phyloP scores from a whole-genome alignment of 2,113 vertebrate genomes.

The Holacanthus passer region DNA sequence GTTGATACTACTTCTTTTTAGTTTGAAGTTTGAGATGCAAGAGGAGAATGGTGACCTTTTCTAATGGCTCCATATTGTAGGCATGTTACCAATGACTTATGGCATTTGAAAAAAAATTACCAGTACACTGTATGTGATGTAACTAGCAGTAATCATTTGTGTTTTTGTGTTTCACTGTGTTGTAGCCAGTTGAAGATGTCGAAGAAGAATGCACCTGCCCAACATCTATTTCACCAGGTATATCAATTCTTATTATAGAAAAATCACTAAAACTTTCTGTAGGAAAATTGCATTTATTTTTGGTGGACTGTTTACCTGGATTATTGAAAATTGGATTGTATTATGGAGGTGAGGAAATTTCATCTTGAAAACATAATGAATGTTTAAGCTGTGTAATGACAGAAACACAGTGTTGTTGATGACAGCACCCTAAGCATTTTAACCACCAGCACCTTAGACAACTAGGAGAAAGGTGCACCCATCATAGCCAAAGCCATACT shows the following conservation, averaged over 20 bases:
- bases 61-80: not conserved
- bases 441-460: too few species aligned
- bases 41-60: not conserved
- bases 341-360: not conserved
- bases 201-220: slow-evolving; percentile 78
- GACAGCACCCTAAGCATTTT: too few species aligned
- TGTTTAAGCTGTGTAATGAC: not conserved
- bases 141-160: not conserved
- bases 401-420: not conserved
- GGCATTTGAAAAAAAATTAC: not conserved
- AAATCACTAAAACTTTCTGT: not conserved
- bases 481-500: not conserved
- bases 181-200: slow-evolving; percentile 85
- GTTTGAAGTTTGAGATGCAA: not conserved
- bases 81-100: not conserved
- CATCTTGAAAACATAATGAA: not conserved
- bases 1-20: too few species aligned
- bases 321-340: not conserved
- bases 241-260: not conserved
- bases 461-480: too few species aligned
- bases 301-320: not conserved
- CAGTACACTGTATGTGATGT: not conserved
- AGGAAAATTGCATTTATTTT: not conserved
- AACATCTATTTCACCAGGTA: slow-evolving; percentile 82
- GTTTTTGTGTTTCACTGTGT: slow-evolving; percentile 51